Base-by-base conservation (phyloP, 1,140 invertebrate genomes). In the Drosophila tristis region DNA sequence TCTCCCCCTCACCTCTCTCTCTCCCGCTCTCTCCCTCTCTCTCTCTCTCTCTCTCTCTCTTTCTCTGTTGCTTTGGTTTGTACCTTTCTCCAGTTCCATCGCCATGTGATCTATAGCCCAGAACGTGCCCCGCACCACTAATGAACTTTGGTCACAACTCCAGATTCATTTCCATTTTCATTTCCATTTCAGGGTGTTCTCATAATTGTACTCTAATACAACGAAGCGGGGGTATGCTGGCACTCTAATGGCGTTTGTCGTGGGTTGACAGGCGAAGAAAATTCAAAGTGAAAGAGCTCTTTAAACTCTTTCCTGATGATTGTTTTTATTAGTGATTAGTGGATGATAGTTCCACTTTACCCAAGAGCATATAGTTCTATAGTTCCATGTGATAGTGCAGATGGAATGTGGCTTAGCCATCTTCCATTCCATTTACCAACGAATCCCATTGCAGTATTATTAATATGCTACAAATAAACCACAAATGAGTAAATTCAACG, bases 111-210 rank as follows among this genome's bases (percentile, higher is more conserved):
- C 39, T 73, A 61, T 72, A 60, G 54, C 39, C 43, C 47, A 43
- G 43, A 70, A 80, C 80, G 81, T 85, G 80, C 77, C 47, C 25
- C 47, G 49, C 61, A 58, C 48, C 63, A 49, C 67, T 80, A 85
- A 85, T 85, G 76, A 80, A 80, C 66, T 66, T 48, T 26, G 25
- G 26, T 49, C 66, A 42, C 63, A 67, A 9, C 31, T 39, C 35
- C 35, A 39, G 31, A 11, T 35, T 35, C 31, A 35, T 35, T 39
- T 13, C 35, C 35, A 39, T 11, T 11, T 67, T 42, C 63, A 70
- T 70, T 68, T 70, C 50, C 63, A 70, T 70, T 70, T 70, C 51
- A 57, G n/a, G 8, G n/a, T 50, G 51, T 43, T 70, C 51, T 43
- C 66, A 70, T 68, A 57, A 48, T 57, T 68, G 42, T 42, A 48